Percentiles rank a stretch among this genome's conserved stretches.
These are phyloP conservation scores for Andrena chrysosceles DNA, from an alignment of 2,888 invertebrate species.

Conservation along the genomic window DNA sequence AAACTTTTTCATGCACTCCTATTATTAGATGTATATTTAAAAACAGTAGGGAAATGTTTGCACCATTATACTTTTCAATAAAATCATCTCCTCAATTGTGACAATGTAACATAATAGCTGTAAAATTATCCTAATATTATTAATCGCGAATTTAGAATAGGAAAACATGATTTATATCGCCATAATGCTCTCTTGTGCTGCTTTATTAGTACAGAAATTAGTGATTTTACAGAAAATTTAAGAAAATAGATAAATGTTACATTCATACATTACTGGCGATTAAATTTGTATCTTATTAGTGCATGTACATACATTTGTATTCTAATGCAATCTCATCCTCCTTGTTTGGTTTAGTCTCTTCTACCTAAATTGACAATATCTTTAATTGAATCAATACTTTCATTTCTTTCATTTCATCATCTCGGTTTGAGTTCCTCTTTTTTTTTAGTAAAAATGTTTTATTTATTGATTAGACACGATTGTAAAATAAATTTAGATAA, in stretches of 20 bases:
- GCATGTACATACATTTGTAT: conserved; percentile 77
- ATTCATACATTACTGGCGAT: conserved; percentile 77
- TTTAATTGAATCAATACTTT: conserved; percentile 71
- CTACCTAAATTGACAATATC: conserved; percentile 78
- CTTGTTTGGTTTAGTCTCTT: conserved; percentile 64
- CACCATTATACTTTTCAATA: not conserved
- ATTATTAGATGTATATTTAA: not conserved
- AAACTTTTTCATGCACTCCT: not conserved
- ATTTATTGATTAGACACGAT: conserved; percentile 45
- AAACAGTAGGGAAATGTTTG: conserved; percentile 16
- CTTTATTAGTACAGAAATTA: conserved; percentile 62
- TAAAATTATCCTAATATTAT: conserved; percentile 2
- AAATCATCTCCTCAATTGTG: not conserved
- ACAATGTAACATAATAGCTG: not conserved
- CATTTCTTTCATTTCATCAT: conserved; percentile 62
- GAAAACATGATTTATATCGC: conserved; percentile 33
- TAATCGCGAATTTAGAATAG: conserved; percentile 15
- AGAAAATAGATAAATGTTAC: conserved; percentile 79
- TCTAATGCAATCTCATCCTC: conserved; percentile 75
- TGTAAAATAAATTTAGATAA: conserved; percentile 57
- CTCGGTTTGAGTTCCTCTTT: conserved; percentile 40
- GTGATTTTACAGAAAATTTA: conserved; percentile 63
- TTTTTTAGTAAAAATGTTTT: conserved; percentile 32
- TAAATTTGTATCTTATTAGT: conserved; percentile 74
- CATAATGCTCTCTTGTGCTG: conserved; percentile 62